Evolutionary conservation across 2,888 invertebrate species (phyloP), one percentile per base, ranked within the genome.

Genomic region (Stegophylla sp.): DNA sequence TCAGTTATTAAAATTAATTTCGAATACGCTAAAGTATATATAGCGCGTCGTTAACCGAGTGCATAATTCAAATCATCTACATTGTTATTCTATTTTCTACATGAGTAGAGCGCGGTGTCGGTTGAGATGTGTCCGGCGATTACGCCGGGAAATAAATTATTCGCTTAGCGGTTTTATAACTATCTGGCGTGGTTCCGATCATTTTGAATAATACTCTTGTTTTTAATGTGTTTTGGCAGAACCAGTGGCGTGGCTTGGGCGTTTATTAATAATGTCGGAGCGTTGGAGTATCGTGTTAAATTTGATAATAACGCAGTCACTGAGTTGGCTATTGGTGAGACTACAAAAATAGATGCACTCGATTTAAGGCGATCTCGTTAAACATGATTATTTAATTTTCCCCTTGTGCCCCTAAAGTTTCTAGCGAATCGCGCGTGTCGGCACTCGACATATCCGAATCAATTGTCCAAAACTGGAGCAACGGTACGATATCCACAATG

Each of bases 251-350:
- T 94, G 81, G 93, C 93, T 0, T 91, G 94, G 91, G 89, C 93
- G 73, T 94, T 92, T 84, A 88, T 95, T 72, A 93, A 93, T 84
- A 91, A 91, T 82, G 92, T 92, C 82, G 94, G 94, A 7, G 91
- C 92, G 0, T 88, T 95, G 79, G 90, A 92, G 53, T 95, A 93
- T 87, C 92, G 92, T 82, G 91, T 94, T 82, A 91, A 90, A 87
- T 88, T 90, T 85, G 84, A 86, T 64, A 84, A 84, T 51, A 82
- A 85, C 23, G 82, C 83, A 23, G 83, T 83, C 51, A 76, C 73
- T 15, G 74, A 81, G 23, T 81, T 83, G 69, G 69, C 79, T 17
- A 79, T 79, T 41, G 79, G 79, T 79, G 51, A 79, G 79, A 23
- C 26, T 77, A 56, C 66, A 43, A 53, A 77, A 77, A 77, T 77